Percentiles rank a stretch among this genome's conserved stretches.
Conservation (phyloP, 1,140 invertebrate genomes). For the Mercenaria mercenaria region DNA sequence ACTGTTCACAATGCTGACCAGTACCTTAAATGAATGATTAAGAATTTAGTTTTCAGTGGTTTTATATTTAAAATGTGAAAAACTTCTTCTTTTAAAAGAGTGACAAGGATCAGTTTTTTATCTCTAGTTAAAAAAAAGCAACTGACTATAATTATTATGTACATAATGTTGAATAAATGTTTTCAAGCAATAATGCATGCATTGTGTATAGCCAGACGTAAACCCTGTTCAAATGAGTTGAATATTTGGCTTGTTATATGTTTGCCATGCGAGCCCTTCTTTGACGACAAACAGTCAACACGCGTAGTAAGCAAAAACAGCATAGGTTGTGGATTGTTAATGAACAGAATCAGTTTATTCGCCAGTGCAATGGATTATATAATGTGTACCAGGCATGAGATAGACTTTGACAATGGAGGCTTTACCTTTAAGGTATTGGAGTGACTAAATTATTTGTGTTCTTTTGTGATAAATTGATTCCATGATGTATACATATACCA, state of each 20-base stretch:
- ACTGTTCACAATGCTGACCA: no score
- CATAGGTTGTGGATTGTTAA: constrained; percentile 28
- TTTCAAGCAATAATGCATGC: constrained; percentile 1
- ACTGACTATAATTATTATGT: neutral
- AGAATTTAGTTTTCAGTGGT: no score
- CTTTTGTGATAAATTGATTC: constrained; percentile 46
- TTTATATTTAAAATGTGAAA: no score
- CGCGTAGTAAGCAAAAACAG: neutral
- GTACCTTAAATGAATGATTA: no score
- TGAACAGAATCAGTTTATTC: constrained; percentile 1
- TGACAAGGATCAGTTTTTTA: no score
- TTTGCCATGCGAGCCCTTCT: neutral
- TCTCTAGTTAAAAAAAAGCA: no score
- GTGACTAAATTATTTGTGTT: constrained; percentile 42
- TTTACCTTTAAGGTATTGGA: neutral
- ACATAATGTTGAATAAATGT: constrained; percentile 2
- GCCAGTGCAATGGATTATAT: neutral
- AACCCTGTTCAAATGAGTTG: neutral
- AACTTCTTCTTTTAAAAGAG: no score
- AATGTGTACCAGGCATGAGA: neutral
- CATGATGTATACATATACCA: constrained; percentile 56
- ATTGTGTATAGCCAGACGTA: neutral
- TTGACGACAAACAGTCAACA: neutral
- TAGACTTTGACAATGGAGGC: neutral
- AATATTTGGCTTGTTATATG: neutral